phyloP scores from a whole-genome alignment of 2,797 vertebrate genomes.

The Amphiprion clarkii region DNA sequence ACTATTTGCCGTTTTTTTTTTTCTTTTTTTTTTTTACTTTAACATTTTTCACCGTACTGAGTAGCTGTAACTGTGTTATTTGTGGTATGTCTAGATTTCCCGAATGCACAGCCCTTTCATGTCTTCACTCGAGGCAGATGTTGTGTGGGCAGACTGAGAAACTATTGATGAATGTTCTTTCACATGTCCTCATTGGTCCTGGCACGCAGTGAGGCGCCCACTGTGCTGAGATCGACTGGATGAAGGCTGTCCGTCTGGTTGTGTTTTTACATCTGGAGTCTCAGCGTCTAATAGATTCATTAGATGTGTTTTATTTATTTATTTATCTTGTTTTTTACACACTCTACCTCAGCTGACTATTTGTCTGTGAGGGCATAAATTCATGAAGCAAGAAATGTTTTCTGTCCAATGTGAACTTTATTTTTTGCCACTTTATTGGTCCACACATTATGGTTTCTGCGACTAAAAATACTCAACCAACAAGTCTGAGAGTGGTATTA shows the following conservation, averaged over 20 bases:
- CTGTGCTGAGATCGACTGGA: constrained; percentile 25
- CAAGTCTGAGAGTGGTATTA: constrained; percentile 7
- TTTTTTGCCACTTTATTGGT: neutral
- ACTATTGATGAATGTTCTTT: constrained; percentile 56
- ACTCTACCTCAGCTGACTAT: neutral
- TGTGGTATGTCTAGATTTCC: constrained; percentile 8
- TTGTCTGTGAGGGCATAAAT: constrained; percentile 13
- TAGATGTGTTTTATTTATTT: neutral
- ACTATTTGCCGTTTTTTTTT: neutral
- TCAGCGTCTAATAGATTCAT: constrained; percentile 23
- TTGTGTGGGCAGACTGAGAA: constrained; percentile 53
- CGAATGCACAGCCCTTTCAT: constrained; percentile 12
- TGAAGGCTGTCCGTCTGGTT: constrained; percentile 42
- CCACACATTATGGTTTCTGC: neutral
- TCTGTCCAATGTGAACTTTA: neutral
- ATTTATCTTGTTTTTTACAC: neutral
- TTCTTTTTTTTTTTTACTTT: no score
- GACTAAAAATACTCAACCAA: constrained; percentile 34
- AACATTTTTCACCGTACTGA: neutral
- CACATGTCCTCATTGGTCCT: constrained; percentile 39
- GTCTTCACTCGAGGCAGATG: constrained; percentile 46
- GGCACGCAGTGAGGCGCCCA: constrained; percentile 12
- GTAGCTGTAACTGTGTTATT: constrained; percentile 10
- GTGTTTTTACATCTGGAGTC: constrained; percentile 35
- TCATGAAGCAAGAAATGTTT: neutral